phyloP scores from a whole-genome alignment of 2,888 invertebrate genomes.

The Hecatera dysodea region DNA sequence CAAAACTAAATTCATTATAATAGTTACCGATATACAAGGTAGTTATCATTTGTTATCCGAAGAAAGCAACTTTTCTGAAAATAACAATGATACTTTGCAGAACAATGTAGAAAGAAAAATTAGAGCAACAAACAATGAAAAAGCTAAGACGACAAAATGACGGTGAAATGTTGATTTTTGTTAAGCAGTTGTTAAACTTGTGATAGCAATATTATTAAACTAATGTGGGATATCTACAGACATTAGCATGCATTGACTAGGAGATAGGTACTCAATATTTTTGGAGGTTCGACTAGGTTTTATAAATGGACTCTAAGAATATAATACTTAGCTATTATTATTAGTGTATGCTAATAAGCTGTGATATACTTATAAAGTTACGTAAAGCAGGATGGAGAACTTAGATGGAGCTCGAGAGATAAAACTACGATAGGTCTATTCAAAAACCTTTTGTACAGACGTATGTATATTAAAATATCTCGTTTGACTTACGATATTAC shows the following conservation, averaged over 20 bases:
- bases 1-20: background rate
- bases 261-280: background rate
- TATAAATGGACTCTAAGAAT: background rate
- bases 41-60: conserved; percentile 26
- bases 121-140: conserved; percentile 33
- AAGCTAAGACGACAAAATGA: conserved; percentile 16
- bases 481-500: conserved; percentile 52
- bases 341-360: background rate
- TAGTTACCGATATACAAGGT: background rate
- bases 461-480: conserved; percentile 34
- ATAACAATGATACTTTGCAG: conserved; percentile 26
- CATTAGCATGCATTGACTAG: background rate
- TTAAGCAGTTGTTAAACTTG: conserved; percentile 2
- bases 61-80: conserved; percentile 8
- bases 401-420: background rate
- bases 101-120: conserved; percentile 43
- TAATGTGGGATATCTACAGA: background rate
- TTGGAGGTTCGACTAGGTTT: background rate
- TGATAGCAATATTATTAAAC: background rate
- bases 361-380: background rate
- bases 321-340: background rate
- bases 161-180: conserved; percentile 18
- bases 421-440: background rate
- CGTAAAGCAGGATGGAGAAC: too few relatives aligned
- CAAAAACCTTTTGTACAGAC: conserved; percentile 1